phyloP scores from a whole-genome alignment of 2,888 invertebrate species.

The Seladonia tumulorum region DNA sequence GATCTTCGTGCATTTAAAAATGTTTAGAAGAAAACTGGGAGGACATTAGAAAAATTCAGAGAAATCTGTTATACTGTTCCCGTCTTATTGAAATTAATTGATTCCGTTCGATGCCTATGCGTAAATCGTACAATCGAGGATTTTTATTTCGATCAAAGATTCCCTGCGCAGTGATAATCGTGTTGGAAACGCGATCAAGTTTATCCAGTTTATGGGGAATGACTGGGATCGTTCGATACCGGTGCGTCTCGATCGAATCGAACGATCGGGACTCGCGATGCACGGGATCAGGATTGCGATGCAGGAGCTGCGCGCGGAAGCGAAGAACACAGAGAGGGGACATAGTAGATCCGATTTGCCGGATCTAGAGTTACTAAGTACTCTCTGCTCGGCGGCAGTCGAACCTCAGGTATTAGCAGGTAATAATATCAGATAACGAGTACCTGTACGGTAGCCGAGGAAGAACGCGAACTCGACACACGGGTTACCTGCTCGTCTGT shows the following conservation, averaged over 20 bases:
- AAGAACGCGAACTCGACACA: constrained; percentile 16
- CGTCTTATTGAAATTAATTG: neutral
- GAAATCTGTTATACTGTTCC: too few relatives aligned
- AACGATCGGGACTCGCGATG: neutral
- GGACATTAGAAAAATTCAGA: neutral
- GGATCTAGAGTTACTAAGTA: constrained; percentile 76
- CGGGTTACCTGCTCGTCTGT: constrained; percentile 42
- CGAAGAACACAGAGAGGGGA: constrained; percentile 27
- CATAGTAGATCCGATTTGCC: constrained; percentile 63
- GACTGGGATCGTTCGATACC: neutral
- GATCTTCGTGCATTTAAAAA: too few relatives aligned
- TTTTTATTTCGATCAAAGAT: neutral
- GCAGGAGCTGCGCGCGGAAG: constrained; percentile 18
- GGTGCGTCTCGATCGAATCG: constrained; percentile 21
- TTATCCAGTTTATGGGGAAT: neutral
- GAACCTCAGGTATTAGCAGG: constrained; percentile 70
- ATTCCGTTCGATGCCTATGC: neutral
- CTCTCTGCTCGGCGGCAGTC: constrained; percentile 52
- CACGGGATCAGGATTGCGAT: constrained; percentile 34
- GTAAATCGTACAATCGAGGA: neutral
- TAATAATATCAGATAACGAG: constrained; percentile 78
- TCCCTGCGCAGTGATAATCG: neutral
- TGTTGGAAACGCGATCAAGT: neutral
- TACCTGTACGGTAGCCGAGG: constrained; percentile 66
- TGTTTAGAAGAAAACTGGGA: too few relatives aligned